A percentile compares a stretch with the other conserved stretches of the same genome.
Conservation (phyloP, 2,797 vertebrate genomes). For the Micropoecilia bifurca region DNA sequence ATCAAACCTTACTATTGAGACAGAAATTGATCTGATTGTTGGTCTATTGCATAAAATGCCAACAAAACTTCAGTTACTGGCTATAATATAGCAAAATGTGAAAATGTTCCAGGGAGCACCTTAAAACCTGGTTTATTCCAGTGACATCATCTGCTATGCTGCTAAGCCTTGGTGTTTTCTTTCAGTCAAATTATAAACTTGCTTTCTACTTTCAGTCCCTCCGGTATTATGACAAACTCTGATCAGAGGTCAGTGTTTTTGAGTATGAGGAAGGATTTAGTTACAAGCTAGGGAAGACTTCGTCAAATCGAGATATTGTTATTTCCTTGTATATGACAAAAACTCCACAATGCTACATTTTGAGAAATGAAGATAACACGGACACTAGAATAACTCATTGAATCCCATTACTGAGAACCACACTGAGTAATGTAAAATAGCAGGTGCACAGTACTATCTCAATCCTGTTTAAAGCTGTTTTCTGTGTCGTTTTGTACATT, state of each 20-base stretch:
- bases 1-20: background rate
- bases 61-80: background rate
- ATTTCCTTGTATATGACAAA: background rate
- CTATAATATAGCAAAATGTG: background rate
- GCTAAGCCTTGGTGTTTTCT: background rate
- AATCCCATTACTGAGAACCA: background rate
- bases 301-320: background rate
- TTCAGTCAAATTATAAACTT: background rate
- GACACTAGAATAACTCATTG: background rate
- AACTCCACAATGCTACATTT: background rate
- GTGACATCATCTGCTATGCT: background rate
- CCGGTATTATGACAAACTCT: background rate
- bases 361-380: background rate
- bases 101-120: background rate
- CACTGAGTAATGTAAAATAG: background rate
- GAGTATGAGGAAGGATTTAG: background rate
- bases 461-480: background rate
- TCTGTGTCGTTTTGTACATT: background rate
- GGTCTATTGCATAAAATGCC: background rate
- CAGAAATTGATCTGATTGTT: background rate
- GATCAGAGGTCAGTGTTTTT: conserved; percentile 4
- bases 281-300: background rate
- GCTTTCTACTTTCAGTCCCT: background rate
- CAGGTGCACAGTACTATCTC: background rate
- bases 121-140: background rate